A percentile compares a stretch with the other conserved stretches of the same genome.
Conservation (phyloP, 2,888 invertebrate species). For the Helobdella robusta region DNA sequence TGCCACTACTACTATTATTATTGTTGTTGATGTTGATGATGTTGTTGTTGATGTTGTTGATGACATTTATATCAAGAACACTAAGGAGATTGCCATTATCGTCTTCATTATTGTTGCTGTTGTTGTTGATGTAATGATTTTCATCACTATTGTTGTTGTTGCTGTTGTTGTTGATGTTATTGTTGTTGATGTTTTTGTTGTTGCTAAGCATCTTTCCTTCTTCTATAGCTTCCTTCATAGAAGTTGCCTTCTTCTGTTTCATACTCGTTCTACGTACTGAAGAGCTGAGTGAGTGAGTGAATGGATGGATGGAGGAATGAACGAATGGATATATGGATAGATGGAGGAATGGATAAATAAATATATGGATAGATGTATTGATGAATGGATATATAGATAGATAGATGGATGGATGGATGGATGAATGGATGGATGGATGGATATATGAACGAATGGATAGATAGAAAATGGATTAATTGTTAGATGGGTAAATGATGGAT, state of each 20-base stretch:
- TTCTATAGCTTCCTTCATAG: slow-evolving; percentile 85
- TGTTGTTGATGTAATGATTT: neutral
- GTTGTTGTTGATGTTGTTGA: no score
- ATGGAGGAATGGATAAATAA: neutral
- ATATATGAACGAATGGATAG: slow-evolving; percentile 1
- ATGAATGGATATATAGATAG: neutral
- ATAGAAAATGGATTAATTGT: neutral
- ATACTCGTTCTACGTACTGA: slow-evolving; percentile 85
- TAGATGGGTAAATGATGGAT: neutral
- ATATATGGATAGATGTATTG: neutral
- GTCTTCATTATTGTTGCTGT: no score
- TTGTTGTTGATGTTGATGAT: neutral
- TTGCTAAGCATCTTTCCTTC: slow-evolving; percentile 67
- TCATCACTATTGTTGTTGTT: neutral
- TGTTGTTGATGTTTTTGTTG: slow-evolving; percentile 27
- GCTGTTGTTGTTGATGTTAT: slow-evolving; percentile 27
- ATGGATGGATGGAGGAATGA: neutral
- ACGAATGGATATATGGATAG: neutral
- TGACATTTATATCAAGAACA: no score
- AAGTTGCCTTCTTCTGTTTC: slow-evolving; percentile 81
- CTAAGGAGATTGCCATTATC: no score
- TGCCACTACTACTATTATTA: neutral
- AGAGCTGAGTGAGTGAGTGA: slow-evolving; percentile 20
- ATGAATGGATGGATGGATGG: neutral
- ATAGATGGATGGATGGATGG: neutral